These are phyloP conservation scores for Myiozetetes cayanensis DNA, from an alignment of 2,113 vertebrate species.

Conservation along the genomic window DNA sequence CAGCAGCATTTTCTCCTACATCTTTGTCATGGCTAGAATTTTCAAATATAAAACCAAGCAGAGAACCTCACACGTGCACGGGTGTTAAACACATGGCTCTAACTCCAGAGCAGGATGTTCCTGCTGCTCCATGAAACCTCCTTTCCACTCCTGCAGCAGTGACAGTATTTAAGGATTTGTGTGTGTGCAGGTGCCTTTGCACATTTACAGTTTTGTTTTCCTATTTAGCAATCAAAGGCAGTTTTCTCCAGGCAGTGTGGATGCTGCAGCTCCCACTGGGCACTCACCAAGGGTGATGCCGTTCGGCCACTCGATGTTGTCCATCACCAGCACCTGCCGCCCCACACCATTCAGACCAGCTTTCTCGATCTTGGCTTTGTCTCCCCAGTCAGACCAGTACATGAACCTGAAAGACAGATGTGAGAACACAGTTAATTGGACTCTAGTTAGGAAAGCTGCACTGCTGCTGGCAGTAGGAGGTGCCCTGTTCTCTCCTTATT, in stretches of 20 bases:
- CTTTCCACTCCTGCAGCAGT: background rate
- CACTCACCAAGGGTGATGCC: slow-evolving; percentile 93
- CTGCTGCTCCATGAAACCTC: background rate
- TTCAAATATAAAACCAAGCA: background rate
- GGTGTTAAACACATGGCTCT: background rate
- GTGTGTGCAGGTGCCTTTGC: background rate
- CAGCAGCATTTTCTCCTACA: background rate
- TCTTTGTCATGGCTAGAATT: background rate
- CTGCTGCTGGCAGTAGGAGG: background rate
- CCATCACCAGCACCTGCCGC: slow-evolving; percentile 87
- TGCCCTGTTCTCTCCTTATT: background rate
- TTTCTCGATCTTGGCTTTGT: slow-evolving; percentile 94
- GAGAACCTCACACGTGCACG: background rate
- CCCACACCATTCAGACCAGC: slow-evolving; percentile 91
- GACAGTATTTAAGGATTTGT: background rate
- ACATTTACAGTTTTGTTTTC: background rate
- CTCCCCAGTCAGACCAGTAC: slow-evolving; percentile 99
- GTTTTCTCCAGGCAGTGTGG: background rate
- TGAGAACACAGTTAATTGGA: background rate
- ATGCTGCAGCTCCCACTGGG: background rate
- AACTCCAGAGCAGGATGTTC: background rate
- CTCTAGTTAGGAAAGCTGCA: background rate
- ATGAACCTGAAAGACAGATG: slow-evolving; percentile 83
- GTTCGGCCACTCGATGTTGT: slow-evolving; percentile 97
- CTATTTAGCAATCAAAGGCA: background rate